Conservation (phyloP, 2,113 vertebrate genomes). For the Stomatorhinus ivindoensis region DNA sequence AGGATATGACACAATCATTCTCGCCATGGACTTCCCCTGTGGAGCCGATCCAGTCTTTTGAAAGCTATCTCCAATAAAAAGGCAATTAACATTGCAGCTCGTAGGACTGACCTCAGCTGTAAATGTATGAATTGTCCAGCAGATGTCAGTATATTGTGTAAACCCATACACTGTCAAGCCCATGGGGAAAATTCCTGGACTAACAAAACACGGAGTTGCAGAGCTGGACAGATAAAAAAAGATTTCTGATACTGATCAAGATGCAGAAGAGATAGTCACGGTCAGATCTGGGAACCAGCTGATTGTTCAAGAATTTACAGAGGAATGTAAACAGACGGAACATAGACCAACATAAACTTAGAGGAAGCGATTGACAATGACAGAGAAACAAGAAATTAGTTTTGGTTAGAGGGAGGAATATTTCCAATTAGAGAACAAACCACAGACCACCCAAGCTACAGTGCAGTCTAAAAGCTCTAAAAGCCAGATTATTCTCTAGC, state of each 20-base stretch:
- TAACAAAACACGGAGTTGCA: conserved; percentile 1
- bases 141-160: conserved; percentile 42
- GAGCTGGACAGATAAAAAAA: conserved; percentile 7
- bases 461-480: not conserved
- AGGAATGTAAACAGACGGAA: conserved; percentile 6
- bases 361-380: conserved; percentile 21
- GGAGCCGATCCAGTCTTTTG: not conserved
- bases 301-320: not conserved
- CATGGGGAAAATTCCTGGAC: conserved; percentile 1
- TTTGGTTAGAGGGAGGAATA: conserved; percentile 30
- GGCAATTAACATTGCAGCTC: not conserved
- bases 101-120: conserved; percentile 20
- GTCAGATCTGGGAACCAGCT: not conserved
- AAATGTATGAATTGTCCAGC: conserved; percentile 34
- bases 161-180: not conserved
- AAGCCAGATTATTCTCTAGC: not conserved
- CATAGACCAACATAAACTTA: conserved; percentile 8
- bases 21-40: not conserved
- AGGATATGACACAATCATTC: not conserved
- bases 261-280: not conserved
- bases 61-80: conserved; percentile 13
- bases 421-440: conserved; percentile 35
- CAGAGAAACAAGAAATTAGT: conserved; percentile 28
- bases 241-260: conserved; percentile 11
- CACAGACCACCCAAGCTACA: not conserved